Percentiles rank a stretch among this genome's conserved stretches.
phyloP scores from a whole-genome alignment of 2,888 invertebrate genomes.

The Apotomis betuletana region DNA sequence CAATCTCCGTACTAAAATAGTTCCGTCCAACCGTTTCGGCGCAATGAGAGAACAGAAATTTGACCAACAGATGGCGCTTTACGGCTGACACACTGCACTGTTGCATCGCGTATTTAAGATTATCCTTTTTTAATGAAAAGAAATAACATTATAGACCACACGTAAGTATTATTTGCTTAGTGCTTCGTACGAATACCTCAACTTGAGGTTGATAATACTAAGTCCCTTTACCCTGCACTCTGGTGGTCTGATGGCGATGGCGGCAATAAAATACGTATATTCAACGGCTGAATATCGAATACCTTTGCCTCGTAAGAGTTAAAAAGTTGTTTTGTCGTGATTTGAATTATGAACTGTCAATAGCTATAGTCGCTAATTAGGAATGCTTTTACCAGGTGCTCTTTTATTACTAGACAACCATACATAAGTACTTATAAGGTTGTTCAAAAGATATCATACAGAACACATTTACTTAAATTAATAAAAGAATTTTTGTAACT shows the following conservation, averaged over 20 bases:
- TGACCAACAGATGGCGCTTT: no score
- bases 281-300: conserved; percentile 23
- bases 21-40: no score
- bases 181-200: no score
- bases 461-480: not conserved
- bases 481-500: no score
- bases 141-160: no score
- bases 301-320: conserved; percentile 18
- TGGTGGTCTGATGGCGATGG: conserved; percentile 21
- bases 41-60: no score
- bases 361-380: conserved; percentile 23
- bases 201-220: not conserved
- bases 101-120: no score
- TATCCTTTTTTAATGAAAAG: no score
- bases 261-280: conserved; percentile 18
- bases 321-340: conserved; percentile 18
- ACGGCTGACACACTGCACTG: no score
- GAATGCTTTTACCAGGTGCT: conserved; percentile 5
- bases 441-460: not conserved
- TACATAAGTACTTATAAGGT: not conserved
- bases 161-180: no score
- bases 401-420: conserved; percentile 4
- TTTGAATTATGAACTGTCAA: conserved; percentile 27
- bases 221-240: not conserved
- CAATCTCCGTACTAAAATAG: no score